These are phyloP conservation scores for Rhinatrema bivittatum DNA, from an alignment of 2,797 vertebrate species.

Conservation along the genomic window DNA sequence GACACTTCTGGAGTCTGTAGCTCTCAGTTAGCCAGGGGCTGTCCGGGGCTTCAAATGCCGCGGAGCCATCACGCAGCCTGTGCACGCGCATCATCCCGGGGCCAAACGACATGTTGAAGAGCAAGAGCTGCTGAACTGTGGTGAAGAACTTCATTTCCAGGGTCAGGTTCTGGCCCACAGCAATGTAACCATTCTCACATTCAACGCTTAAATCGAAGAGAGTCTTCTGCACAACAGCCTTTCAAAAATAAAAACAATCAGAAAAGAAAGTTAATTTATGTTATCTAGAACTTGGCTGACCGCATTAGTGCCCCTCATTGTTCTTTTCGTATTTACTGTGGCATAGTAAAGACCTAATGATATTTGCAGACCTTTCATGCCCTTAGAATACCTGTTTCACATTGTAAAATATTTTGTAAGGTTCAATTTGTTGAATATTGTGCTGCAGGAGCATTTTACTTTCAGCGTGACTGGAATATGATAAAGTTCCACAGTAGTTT, in stretches of 20 bases:
- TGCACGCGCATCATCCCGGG: not conserved
- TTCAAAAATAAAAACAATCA: too few relatives aligned
- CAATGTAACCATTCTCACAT: slow-evolving; percentile 1
- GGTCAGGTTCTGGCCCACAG: slow-evolving; percentile 7
- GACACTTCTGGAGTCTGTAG: slow-evolving; percentile 19
- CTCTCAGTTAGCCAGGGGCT: slow-evolving; percentile 4
- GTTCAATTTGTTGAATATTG: too few relatives aligned
- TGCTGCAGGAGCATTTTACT: too few relatives aligned
- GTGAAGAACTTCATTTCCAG: slow-evolving; percentile 19
- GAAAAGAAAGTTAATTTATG: not conserved
- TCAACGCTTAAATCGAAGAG: slow-evolving; percentile 17
- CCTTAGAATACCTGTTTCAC: too few relatives aligned
- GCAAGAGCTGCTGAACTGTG: slow-evolving; percentile 15
- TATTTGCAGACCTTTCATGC: too few relatives aligned
- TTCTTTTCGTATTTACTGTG: too few relatives aligned
- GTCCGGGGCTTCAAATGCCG: not conserved
- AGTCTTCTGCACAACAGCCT: slow-evolving; percentile 14
- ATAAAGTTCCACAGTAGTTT: too few relatives aligned
- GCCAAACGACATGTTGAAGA: slow-evolving; percentile 5
- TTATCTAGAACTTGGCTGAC: too few relatives aligned
- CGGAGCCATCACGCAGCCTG: not conserved
- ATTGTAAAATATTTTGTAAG: too few relatives aligned
- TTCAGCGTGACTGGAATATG: too few relatives aligned
- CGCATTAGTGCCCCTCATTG: too few relatives aligned
- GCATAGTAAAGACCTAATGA: too few relatives aligned